Evolutionary conservation across 2,888 invertebrate genomes (phyloP).

Genomic region (Agrilus mali): DNA sequence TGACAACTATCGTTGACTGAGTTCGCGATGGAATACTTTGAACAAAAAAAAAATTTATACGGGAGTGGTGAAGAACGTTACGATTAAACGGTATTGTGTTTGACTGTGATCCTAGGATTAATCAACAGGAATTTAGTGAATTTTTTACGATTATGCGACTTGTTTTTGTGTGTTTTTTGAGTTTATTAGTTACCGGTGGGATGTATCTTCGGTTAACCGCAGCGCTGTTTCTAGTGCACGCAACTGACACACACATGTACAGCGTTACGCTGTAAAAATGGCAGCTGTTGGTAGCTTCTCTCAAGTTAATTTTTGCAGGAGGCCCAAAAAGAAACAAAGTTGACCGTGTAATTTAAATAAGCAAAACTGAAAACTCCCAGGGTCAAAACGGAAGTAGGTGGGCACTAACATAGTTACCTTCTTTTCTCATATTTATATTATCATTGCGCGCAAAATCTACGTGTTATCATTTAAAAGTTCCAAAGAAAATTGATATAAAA

Average conservation of each 20-base stretch:
- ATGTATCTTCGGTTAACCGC: slow-evolving; percentile 28
- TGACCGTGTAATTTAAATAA: slow-evolving; percentile 37
- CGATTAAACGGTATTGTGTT: background rate
- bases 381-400: slow-evolving; percentile 33
- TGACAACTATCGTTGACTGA: slow-evolving; percentile 45
- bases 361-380: slow-evolving; percentile 27
- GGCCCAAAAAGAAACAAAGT: slow-evolving; percentile 43
- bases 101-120: slow-evolving; percentile 2
- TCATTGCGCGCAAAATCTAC: background rate
- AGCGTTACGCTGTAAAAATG: slow-evolving; percentile 38
- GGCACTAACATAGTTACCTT: slow-evolving; percentile 14
- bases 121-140: slow-evolving; percentile 12
- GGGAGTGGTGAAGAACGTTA: slow-evolving; percentile 20
- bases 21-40: slow-evolving; percentile 39
- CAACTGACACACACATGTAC: slow-evolving; percentile 29
- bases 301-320: slow-evolving; percentile 38
- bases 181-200: slow-evolving; percentile 32
- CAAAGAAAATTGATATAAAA: too few relatives aligned
- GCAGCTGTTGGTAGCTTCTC: slow-evolving; percentile 36
- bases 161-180: slow-evolving; percentile 24
- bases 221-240: slow-evolving; percentile 27
- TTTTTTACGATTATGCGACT: slow-evolving; percentile 16
- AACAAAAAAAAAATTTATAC: slow-evolving; percentile 36
- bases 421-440: slow-evolving; percentile 6
- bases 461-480: background rate